Percentiles rank a stretch among this genome's conserved stretches.
phyloP scores from a whole-genome alignment of 2,797 vertebrate species.

The Margarornis squamiger region DNA sequence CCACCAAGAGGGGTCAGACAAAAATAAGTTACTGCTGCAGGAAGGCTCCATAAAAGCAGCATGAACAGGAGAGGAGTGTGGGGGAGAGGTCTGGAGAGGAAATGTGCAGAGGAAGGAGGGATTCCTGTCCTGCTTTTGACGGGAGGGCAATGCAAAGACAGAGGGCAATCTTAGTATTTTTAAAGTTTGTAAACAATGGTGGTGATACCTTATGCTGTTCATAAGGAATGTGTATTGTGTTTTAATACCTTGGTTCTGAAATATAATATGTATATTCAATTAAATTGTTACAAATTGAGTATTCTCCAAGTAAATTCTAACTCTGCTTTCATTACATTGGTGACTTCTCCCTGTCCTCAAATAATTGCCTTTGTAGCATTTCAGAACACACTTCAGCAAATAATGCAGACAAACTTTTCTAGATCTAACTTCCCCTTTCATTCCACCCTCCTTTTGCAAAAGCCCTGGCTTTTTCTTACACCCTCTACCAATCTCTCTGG shows the following conservation, averaged over 20 bases:
- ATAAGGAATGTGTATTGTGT: neutral
- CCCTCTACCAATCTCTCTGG: neutral
- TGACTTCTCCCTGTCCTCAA: neutral
- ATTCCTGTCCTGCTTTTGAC: neutral
- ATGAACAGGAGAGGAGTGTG: neutral
- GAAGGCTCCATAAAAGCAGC: neutral
- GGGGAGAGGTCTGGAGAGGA: neutral
- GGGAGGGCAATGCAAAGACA: neutral
- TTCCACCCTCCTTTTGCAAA: neutral
- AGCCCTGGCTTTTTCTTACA: neutral
- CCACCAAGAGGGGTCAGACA: slow-evolving; percentile 40
- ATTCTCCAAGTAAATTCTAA: neutral
- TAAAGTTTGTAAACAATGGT: neutral
- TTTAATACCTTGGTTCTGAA: neutral
- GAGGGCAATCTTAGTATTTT: neutral
- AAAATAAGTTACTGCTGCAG: neutral
- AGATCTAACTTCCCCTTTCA: neutral
- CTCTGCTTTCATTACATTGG: neutral
- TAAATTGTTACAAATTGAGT: neutral
- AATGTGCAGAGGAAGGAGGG: neutral
- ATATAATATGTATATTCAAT: neutral
- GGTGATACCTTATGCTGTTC: neutral
- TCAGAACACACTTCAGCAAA: neutral
- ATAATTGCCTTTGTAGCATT: neutral
- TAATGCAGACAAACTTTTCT: neutral